phyloP scores from a whole-genome alignment of 2,113 vertebrate genomes.

The Anser cygnoides region DNA sequence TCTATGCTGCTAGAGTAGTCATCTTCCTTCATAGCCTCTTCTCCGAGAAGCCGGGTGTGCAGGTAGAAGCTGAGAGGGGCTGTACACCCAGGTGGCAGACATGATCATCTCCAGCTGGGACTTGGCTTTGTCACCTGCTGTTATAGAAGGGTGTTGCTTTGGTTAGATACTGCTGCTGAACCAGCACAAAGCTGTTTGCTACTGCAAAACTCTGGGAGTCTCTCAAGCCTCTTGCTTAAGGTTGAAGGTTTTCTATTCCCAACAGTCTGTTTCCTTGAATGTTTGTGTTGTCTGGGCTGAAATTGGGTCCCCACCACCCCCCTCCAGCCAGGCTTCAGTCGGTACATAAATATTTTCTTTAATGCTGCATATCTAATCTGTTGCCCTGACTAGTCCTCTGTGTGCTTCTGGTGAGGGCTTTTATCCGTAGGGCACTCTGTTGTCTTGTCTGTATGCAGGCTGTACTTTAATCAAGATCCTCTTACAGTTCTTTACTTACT shows the following conservation, averaged over 20 bases:
- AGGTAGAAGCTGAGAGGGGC: neutral
- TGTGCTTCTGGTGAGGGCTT: neutral
- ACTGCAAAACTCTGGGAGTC: neutral
- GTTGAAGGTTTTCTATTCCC: neutral
- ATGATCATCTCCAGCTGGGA: neutral
- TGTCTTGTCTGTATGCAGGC: neutral
- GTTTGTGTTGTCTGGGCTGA: neutral
- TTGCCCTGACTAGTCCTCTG: neutral
- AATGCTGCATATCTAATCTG: neutral
- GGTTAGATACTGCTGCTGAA: neutral
- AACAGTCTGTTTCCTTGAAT: neutral
- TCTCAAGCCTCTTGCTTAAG: neutral
- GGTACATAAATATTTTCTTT: neutral
- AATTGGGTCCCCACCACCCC: accelerated
- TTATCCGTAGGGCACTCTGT: neutral
- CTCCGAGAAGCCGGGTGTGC: neutral
- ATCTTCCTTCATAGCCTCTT: neutral
- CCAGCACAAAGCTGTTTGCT: neutral
- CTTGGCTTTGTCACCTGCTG: neutral
- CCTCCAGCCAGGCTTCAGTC: neutral
- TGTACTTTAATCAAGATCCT: slow-evolving; percentile 12
- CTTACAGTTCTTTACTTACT: neutral
- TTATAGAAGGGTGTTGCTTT: neutral
- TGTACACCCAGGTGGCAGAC: neutral
- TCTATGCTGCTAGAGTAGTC: neutral